Evolutionary conservation across 2,797 vertebrate species (phyloP), one percentile per base, ranked within the genome.

Genomic region (Adrianichthys oophorus): DNA sequence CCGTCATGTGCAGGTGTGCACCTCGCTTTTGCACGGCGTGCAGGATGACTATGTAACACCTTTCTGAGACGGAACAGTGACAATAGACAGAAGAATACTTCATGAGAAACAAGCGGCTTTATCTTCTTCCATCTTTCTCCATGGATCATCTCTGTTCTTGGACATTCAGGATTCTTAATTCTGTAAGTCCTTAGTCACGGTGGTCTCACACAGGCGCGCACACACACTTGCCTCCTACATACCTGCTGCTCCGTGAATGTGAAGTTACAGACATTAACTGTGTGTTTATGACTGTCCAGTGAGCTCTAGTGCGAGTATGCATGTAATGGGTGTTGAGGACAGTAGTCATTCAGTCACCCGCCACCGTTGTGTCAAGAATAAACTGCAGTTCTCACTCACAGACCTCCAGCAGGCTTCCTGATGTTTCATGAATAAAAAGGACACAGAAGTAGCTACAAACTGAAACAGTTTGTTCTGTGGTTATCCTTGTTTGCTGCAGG

Each of bases 231-330:
- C 78, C 78, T 83, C 78, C 83, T 76, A 85, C 87, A 63, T 80
- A 80, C 82, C 82, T 81, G 80, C 85, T 87, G 86, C 77, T 85
- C 72, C 59, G 65, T 52, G 76, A 81, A 83, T 80, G 82, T 78
- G 72, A 82, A 52, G 61, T 74, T 66, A 77, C 51, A 62, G 70
- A 79, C 71, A 82, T 72, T 69, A 67, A 41, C 63, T 76, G 23
- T 48, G 65, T 1, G 73, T 32, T 32, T 32, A 12, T 78, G 76
- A 62, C 81, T 50, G 75, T 63, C 72, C 62, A 70, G 45, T 56
- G 62, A 53, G 73, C 23, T 41, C 48, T 52, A 18, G 56, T 68
- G 59, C 51, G 52, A 45, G 55, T 46, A 59, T 48, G 62, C 61
- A 68, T 13, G 72, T 66, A 70, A 73, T 29, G 59, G 56, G 76